Evolutionary conservation across 2,888 invertebrate genomes (phyloP).

Genomic region (Gandaritis pyraliata): DNA sequence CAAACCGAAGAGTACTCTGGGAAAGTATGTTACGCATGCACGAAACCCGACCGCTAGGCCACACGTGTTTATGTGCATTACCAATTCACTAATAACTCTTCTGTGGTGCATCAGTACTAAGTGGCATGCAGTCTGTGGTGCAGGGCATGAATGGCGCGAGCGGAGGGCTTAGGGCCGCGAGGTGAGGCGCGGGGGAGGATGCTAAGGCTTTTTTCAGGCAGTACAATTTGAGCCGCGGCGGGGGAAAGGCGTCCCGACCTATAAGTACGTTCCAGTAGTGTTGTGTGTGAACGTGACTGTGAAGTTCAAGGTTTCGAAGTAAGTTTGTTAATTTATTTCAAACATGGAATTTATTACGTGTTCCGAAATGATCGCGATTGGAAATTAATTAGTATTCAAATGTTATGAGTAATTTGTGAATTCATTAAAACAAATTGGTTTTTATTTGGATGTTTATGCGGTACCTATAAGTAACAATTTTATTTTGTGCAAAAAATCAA

Average conservation of each 20-base stretch:
- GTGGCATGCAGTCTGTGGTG: conserved; percentile 24
- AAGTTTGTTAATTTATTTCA: conserved; percentile 31
- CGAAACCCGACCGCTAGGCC: conserved; percentile 68
- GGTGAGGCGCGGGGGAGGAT: conserved; percentile 57
- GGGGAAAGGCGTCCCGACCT: conserved; percentile 60
- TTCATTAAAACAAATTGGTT: conserved; percentile 28
- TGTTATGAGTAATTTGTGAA: conserved; percentile 25
- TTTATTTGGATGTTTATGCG: conserved; percentile 22
- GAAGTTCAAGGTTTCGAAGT: conserved; percentile 40
- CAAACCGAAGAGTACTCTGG: conserved; percentile 58
- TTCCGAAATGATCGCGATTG: conserved; percentile 19
- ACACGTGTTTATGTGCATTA: conserved; percentile 72
- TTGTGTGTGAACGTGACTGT: conserved; percentile 34
- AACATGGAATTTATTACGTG: conserved; percentile 1
- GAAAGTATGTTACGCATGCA: conserved; percentile 75
- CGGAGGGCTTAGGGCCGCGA: conserved; percentile 49
- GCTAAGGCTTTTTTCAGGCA: conserved; percentile 82
- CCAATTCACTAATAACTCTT: conserved; percentile 35
- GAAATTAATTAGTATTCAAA: conserved; percentile 31
- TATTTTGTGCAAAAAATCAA: conserved; percentile 15
- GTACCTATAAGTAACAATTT: conserved; percentile 8
- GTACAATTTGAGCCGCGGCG: conserved; percentile 65
- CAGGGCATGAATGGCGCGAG: conserved; percentile 53
- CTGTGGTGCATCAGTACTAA: conserved; percentile 4
- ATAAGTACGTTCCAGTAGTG: conserved; percentile 17